Evolutionary conservation across 1,140 invertebrate species (phyloP), one percentile per base, ranked within the genome.

Genomic region (Antheraea pernyi): DNA sequence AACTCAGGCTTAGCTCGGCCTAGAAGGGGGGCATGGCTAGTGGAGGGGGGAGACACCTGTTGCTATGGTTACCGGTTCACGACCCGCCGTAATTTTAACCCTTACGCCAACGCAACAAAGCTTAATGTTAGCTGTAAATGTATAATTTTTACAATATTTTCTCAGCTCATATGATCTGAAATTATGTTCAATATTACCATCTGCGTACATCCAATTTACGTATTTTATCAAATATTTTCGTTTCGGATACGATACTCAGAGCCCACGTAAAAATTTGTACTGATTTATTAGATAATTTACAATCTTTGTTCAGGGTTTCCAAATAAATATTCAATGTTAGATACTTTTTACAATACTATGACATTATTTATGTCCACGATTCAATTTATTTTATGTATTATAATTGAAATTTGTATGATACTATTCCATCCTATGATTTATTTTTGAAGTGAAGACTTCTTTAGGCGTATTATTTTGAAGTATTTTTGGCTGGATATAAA

Each of bases 1-100:
- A 86, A 81, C 75, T 86, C 82, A 83, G 72, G 76, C 79, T 78
- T 61, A 79, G 70, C 74, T 75, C 81, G 70, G 68, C 67, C 76
- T 66, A 71, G 19, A 65, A 64, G 68, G 68, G 62, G 64, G 66
- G 67, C 61, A 61, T 19, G 71, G 72, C 59, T 69, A 71, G 58
- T 65, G 68, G 70, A 61, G 68, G 46, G 71, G 72, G 75, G 22
- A 72, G 64, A 70, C 76, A 85, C 83, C 74, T 85, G 83, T 85
- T 83, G 83, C 80, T 80, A 83, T 82, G 76, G 78, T 73, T 69
- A 85, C 73, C 53, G 64, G 16, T 19, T 16, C 22, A 22, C 18
- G 19, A 58, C 46, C 18, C 46, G 19, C 19, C 2, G 46, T 66
- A 58, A 66, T 66, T 65, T 22, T 59, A 66, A 66, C 22, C 46